Evolutionary conservation across 1,140 invertebrate species (phyloP).

Genomic region (Octopus sinensis): DNA sequence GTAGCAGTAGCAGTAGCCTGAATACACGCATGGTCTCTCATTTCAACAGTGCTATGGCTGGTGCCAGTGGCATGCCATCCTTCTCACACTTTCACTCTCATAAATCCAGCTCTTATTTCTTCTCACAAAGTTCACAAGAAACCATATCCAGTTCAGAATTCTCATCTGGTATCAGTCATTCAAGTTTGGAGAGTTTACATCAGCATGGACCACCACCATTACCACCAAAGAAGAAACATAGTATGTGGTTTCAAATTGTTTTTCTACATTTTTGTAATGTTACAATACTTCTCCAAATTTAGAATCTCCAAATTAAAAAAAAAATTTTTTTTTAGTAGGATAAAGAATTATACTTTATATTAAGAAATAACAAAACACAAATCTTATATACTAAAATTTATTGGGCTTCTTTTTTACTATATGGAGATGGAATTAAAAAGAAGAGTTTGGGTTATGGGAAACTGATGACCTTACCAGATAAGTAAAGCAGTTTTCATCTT

Average conservation of each 20-base stretch:
- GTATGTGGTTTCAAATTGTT: constrained; percentile 65
- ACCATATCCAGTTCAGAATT: constrained; percentile 50
- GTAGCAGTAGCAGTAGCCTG: constrained; percentile 25
- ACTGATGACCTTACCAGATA: too few species aligned
- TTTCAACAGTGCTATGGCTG: background rate
- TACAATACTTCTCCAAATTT: too few species aligned
- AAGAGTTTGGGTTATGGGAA: too few species aligned
- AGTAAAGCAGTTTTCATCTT: too few species aligned
- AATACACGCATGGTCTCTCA: background rate
- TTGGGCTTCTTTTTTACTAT: too few species aligned
- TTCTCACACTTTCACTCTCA: constrained; percentile 29
- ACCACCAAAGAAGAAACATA: constrained; percentile 86
- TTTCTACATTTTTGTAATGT: too few species aligned
- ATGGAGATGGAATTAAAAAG: too few species aligned
- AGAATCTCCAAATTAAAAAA: too few species aligned
- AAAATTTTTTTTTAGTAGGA: too few species aligned
- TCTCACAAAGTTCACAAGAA: constrained; percentile 40
- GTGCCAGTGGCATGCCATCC: constrained; percentile 15
- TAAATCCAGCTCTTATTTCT: constrained; percentile 23
- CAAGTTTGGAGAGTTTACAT: constrained; percentile 50
- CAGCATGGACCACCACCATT: constrained; percentile 71
- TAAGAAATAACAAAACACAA: too few species aligned
- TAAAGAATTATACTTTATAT: too few species aligned
- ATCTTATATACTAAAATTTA: too few species aligned
- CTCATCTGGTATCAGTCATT: constrained; percentile 49